Conservation (phyloP, 2,797 vertebrate species). For the Cryptoprocta ferox region DNA sequence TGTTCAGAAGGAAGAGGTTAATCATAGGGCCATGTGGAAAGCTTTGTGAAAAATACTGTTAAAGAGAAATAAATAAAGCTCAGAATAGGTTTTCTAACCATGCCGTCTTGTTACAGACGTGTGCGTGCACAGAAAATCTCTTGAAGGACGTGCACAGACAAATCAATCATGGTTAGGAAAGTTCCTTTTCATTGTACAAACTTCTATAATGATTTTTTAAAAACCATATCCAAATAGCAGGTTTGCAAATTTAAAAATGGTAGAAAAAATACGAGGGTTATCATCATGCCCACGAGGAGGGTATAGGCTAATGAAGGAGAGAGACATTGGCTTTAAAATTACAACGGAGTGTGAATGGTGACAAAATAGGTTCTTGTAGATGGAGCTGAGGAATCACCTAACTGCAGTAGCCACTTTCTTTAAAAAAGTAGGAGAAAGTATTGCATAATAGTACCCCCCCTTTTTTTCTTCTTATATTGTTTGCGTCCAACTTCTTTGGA, state of each 20-base stretch:
- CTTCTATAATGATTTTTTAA: background rate
- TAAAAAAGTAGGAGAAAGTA: background rate
- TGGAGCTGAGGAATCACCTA: background rate
- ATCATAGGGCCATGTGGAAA: background rate
- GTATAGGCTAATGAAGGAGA: background rate
- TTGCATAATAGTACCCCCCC: rapidly evolving
- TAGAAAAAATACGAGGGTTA: background rate
- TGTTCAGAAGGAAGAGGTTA: background rate
- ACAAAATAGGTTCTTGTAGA: background rate
- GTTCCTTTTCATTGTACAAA: background rate
- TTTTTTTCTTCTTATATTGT: background rate
- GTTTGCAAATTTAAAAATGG: background rate
- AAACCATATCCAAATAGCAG: background rate
- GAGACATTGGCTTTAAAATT: background rate
- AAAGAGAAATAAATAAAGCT: background rate
- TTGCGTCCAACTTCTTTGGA: background rate
- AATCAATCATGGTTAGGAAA: background rate
- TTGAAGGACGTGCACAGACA: background rate
- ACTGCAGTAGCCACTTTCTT: background rate
- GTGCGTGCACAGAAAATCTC: background rate
- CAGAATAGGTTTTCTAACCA: background rate
- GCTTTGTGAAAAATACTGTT: background rate
- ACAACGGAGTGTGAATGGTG: background rate
- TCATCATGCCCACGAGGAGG: too few species aligned
- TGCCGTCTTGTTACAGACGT: background rate